Percentiles rank a stretch among this genome's conserved stretches.
phyloP scores from a whole-genome alignment of 2,797 vertebrate genomes.

The Lutjanus campechanus region DNA sequence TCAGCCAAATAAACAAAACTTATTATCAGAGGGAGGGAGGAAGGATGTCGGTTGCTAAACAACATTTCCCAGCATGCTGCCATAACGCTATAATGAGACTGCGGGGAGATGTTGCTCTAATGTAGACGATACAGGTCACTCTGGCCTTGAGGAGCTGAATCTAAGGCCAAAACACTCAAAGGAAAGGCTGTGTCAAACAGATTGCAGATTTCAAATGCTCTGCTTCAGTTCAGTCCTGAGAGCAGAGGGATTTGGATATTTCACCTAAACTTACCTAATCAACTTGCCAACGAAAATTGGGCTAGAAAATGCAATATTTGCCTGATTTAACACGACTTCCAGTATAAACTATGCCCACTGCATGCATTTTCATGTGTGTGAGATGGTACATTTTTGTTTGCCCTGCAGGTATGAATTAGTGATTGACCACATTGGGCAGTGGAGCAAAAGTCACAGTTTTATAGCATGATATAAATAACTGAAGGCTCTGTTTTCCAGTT shows the following conservation, averaged over 20 bases:
- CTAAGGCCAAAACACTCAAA: conserved; percentile 53
- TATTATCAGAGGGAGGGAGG: conserved; percentile 83
- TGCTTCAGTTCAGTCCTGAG: conserved; percentile 3
- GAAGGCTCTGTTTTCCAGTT: neutral
- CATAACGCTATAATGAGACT: conserved; percentile 72
- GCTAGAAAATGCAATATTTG: too few relatives aligned
- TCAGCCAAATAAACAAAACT: conserved; percentile 83
- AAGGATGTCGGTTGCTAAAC: conserved; percentile 85
- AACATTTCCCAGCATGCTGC: conserved; percentile 74
- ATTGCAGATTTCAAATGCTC: conserved; percentile 26
- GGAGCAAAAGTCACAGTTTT: neutral
- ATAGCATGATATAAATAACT: conserved; percentile 1
- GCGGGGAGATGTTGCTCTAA: conserved; percentile 82
- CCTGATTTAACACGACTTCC: too few relatives aligned
- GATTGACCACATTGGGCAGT: neutral
- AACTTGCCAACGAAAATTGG: too few relatives aligned
- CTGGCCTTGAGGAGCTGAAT: conserved; percentile 54
- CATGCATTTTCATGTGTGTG: neutral
- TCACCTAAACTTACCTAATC: conserved; percentile 2
- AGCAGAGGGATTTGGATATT: conserved; percentile 18
- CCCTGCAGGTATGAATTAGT: neutral
- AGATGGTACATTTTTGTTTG: conserved; percentile 11
- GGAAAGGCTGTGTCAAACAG: conserved; percentile 22
- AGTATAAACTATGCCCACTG: neutral
- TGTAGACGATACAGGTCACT: conserved; percentile 68